phyloP scores from a whole-genome alignment of 2,797 vertebrate genomes.

The Anniella stebbinsi region DNA sequence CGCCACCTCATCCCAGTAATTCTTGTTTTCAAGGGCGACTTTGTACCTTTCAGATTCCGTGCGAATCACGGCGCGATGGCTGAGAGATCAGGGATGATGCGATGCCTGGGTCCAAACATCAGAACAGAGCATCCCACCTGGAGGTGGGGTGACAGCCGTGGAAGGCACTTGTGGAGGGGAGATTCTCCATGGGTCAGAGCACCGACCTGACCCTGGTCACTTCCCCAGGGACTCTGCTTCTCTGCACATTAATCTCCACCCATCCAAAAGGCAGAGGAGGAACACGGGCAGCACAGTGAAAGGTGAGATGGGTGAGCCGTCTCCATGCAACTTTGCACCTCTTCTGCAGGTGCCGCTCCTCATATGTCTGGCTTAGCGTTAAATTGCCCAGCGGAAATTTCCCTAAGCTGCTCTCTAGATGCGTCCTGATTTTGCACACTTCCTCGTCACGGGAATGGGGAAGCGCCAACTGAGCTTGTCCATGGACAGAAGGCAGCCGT shows the following conservation, averaged over 20 bases:
- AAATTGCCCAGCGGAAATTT: too few relatives aligned
- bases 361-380: not conserved
- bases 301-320: too few relatives aligned
- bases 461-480: not conserved
- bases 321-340: not conserved
- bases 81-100: not conserved
- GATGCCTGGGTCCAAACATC: not conserved
- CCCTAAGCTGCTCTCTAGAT: not conserved
- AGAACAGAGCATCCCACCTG: too few relatives aligned
- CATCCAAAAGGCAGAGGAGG: not conserved
- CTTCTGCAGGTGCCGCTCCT: not conserved
- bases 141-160: not conserved
- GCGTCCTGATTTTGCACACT: not conserved
- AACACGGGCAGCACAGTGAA: too few relatives aligned
- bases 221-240: too few relatives aligned
- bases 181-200: not conserved
- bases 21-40: conserved; percentile 23
- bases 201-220: not conserved
- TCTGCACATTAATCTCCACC: not conserved
- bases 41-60: not conserved
- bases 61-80: too few relatives aligned
- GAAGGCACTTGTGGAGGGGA: not conserved
- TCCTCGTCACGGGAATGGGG: not conserved
- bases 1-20: not conserved
- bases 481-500: not conserved